These are phyloP conservation scores for Laupala kohalensis DNA, from an alignment of 1,140 invertebrate genomes.

Conservation along the genomic window DNA sequence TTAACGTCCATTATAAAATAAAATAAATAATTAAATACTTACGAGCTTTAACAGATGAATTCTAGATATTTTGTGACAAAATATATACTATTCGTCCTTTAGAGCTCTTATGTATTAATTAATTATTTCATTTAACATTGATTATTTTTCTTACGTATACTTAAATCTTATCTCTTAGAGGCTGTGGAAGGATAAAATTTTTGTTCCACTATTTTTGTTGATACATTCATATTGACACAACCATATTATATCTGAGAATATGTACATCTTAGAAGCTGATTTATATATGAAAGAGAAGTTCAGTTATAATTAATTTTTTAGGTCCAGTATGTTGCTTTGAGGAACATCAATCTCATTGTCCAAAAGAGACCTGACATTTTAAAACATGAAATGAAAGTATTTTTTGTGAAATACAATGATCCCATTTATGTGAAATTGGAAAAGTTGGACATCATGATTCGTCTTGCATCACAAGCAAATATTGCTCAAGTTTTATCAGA, in stretches of 20 bases:
- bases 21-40: too few relatives aligned
- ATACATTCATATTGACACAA: conserved; percentile 2
- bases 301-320: conserved; percentile 17
- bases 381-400: conserved; percentile 99
- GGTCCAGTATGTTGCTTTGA: conserved; percentile 94
- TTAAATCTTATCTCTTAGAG: too few relatives aligned
- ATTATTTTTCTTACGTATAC: too few relatives aligned
- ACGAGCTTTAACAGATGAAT: too few relatives aligned
- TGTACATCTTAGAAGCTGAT: background rate
- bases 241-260: background rate
- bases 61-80: too few relatives aligned
- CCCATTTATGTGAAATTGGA: conserved; percentile 99
- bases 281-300: background rate
- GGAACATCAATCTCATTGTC: conserved; percentile 98
- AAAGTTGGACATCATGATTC: conserved; percentile 99
- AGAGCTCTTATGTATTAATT: too few relatives aligned
- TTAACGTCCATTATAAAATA: too few relatives aligned
- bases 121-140: too few relatives aligned
- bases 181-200: too few relatives aligned
- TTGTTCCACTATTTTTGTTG: too few relatives aligned
- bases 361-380: conserved; percentile 97
- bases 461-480: conserved; percentile 93
- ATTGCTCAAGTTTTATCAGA: conserved; percentile 98
- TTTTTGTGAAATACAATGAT: conserved; percentile 99
- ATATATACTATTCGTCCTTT: too few relatives aligned